These are phyloP conservation scores for Gadus macrocephalus DNA, from an alignment of 2,113 vertebrate genomes.

Conservation along the genomic window DNA sequence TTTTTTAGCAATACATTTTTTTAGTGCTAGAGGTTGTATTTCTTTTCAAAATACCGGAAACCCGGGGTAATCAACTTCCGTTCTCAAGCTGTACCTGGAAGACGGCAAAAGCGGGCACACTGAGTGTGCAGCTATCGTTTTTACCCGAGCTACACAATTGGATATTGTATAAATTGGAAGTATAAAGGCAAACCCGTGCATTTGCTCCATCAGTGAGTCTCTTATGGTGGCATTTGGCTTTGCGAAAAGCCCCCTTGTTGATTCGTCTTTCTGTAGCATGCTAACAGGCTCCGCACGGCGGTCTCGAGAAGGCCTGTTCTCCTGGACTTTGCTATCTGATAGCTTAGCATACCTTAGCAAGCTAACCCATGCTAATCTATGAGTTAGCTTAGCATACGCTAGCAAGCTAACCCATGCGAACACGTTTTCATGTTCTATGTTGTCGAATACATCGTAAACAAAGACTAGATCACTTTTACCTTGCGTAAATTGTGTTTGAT, in stretches of 20 bases:
- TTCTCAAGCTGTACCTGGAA: constrained; percentile 57
- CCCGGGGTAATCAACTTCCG: constrained; percentile 57
- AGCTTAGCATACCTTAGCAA: constrained; percentile 48
- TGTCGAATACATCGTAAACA: constrained; percentile 27
- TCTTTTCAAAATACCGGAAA: constrained; percentile 35
- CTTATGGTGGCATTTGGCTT: background rate
- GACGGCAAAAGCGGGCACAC: constrained; percentile 64
- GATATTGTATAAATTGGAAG: constrained; percentile 14
- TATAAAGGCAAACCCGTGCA: constrained; percentile 1
- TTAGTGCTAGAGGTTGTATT: too few relatives aligned
- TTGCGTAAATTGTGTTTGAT: background rate
- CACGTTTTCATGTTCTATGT: constrained; percentile 55
- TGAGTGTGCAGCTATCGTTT: constrained; percentile 44
- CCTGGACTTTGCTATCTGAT: constrained; percentile 61
- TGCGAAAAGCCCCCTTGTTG: constrained; percentile 39
- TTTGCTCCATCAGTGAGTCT: background rate
- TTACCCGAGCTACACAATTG: constrained; percentile 7
- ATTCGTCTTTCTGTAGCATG: constrained; percentile 37
- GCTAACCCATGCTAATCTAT: constrained; percentile 47
- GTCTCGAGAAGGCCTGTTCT: constrained; percentile 48
- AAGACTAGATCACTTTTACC: background rate
- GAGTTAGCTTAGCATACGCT: constrained; percentile 43
- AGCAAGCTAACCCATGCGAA: constrained; percentile 52
- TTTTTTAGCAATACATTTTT: too few relatives aligned
- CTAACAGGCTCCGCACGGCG: constrained; percentile 13